A percentile compares a stretch with the other conserved stretches of the same genome.
Conservation (phyloP, 2,797 vertebrate species). For the Gymnothorax javanicus region DNA sequence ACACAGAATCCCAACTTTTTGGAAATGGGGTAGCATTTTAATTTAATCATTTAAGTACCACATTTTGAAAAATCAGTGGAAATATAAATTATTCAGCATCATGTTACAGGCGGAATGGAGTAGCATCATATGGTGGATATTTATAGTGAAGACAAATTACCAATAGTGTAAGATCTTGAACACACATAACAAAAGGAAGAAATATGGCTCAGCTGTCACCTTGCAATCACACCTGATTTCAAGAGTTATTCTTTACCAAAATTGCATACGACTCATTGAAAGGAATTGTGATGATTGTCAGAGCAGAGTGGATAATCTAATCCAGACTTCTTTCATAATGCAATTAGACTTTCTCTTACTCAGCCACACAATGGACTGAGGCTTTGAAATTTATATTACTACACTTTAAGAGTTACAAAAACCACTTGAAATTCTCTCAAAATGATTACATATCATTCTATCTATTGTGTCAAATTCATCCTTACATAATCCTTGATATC, state of each 20-base stretch:
- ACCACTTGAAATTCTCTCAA: neutral
- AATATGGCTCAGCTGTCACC: constrained; percentile 10
- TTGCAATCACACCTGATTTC: constrained; percentile 4
- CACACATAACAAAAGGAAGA: constrained; percentile 16
- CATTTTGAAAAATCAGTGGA: neutral
- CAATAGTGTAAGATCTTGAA: constrained; percentile 16
- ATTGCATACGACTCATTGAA: neutral
- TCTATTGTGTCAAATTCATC: neutral
- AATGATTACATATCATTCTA: neutral
- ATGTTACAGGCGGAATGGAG: neutral
- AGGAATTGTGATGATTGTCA: neutral
- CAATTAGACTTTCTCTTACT: neutral
- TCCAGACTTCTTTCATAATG: neutral
- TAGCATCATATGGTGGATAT: neutral
- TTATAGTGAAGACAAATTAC: constrained; percentile 16
- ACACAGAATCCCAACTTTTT: too few relatives aligned
- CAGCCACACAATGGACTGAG: neutral
- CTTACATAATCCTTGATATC: neutral
- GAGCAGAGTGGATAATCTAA: neutral
- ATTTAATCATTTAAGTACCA: neutral
- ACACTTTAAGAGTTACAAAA: neutral
- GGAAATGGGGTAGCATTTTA: too few relatives aligned
- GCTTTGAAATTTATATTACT: neutral
- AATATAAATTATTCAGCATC: neutral
- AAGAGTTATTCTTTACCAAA: neutral